Conservation (phyloP, 2,113 vertebrate species). For the Phrynosoma platyrhinos region DNA sequence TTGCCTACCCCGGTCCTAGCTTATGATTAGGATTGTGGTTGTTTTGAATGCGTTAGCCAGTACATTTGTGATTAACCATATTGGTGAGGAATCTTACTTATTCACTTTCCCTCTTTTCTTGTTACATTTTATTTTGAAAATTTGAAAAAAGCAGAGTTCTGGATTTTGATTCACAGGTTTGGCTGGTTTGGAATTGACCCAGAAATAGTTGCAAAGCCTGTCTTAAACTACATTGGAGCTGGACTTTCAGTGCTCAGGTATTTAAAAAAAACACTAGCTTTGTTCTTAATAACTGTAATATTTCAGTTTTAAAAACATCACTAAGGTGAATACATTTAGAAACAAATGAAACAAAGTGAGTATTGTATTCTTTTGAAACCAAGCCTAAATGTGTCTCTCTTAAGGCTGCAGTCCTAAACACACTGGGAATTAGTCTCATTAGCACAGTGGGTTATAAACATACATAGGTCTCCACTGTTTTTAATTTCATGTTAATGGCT, state of each 20-base stretch:
- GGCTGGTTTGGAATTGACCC: slow-evolving; percentile 90
- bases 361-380: neutral
- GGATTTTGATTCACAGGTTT: slow-evolving; percentile 78
- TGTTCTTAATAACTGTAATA: neutral
- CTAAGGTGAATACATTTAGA: neutral
- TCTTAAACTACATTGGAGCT: slow-evolving; percentile 88
- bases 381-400: no score
- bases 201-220: slow-evolving; percentile 82
- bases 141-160: neutral
- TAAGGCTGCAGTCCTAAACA: neutral
- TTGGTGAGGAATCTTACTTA: no score
- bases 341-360: neutral
- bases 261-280: neutral
- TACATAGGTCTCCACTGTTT: neutral
- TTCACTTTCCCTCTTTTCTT: neutral
- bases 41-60: neutral
- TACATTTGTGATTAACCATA: neutral
- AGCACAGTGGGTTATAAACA: neutral
- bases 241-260: slow-evolving; percentile 90
- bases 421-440: neutral
- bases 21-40: neutral
- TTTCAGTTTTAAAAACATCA: neutral
- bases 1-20: no score
- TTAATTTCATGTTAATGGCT: neutral
- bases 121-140: no score